A percentile compares a stretch with the other conserved stretches of the same genome.
phyloP scores from a whole-genome alignment of 2,113 vertebrate genomes.

The Brienomyrus brachyistius region DNA sequence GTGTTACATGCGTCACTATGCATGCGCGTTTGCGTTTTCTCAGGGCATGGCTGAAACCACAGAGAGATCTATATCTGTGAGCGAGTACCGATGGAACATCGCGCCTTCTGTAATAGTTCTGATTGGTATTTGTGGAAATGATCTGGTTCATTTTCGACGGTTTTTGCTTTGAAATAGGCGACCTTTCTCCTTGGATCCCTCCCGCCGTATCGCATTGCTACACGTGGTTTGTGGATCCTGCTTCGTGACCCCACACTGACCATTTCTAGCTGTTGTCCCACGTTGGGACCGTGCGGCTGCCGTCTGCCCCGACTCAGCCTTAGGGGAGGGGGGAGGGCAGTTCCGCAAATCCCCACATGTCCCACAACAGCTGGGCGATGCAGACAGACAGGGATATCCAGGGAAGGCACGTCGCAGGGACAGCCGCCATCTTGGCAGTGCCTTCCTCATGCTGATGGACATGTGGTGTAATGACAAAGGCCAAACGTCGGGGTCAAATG shows the following conservation, averaged over 20 bases:
- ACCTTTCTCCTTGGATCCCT: not conserved
- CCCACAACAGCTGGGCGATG: not conserved
- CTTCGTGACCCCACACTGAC: not conserved
- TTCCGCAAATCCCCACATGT: not conserved
- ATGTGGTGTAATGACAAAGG: not conserved
- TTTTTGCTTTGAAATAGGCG: not conserved
- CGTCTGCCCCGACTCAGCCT: not conserved
- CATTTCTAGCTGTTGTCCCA: not conserved
- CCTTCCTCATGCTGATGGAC: not conserved
- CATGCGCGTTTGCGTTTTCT: not conserved
- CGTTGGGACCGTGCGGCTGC: not conserved
- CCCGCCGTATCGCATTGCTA: not conserved
- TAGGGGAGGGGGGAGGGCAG: not conserved
- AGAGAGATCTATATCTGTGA: not conserved
- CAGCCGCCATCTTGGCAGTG: not conserved
- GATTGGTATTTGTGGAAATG: not conserved
- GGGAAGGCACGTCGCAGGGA: not conserved
- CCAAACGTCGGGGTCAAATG: not conserved
- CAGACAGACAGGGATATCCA: conserved; percentile 1
- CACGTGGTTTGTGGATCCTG: not conserved
- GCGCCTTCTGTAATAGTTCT: not conserved
- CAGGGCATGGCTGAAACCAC: not conserved
- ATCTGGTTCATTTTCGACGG: not conserved
- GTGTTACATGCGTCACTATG: not conserved
- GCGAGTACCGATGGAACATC: not conserved